These are phyloP conservation scores for Aplysia californica DNA, from an alignment of 1,140 invertebrate genomes.

Conservation along the genomic window DNA sequence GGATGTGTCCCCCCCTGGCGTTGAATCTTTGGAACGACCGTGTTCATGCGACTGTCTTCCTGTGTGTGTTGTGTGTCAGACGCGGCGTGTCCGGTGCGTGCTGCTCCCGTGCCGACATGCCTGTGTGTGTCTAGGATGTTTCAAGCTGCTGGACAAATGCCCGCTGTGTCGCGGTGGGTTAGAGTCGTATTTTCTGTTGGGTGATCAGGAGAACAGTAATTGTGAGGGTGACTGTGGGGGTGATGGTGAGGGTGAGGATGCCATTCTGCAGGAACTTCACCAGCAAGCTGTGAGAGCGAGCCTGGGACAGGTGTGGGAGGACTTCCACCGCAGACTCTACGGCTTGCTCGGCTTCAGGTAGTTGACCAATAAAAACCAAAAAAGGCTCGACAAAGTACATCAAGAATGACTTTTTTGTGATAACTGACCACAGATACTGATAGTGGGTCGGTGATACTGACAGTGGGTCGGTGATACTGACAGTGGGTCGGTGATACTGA, in stretches of 20 bases:
- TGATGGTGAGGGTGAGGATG: not conserved
- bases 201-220: constrained; percentile 1
- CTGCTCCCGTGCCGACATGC: constrained; percentile 84
- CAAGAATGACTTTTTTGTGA: too few relatives aligned
- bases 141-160: constrained; percentile 70
- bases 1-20: too few relatives aligned
- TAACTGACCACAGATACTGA: too few relatives aligned
- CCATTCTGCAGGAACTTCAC: not conserved
- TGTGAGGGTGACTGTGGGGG: too few relatives aligned
- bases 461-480: too few relatives aligned
- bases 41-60: too few relatives aligned
- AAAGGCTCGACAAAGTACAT: too few relatives aligned
- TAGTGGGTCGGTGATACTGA: too few relatives aligned
- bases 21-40: too few relatives aligned
- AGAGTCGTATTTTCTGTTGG: constrained; percentile 76
- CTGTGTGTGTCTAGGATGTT: constrained; percentile 77
- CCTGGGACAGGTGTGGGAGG: constrained; percentile 28
- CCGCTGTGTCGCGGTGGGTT: constrained; percentile 85
- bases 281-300: constrained; percentile 5
- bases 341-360: constrained; percentile 45
- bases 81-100: constrained; percentile 79
- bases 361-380: too few relatives aligned
- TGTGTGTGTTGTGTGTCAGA: constrained; percentile 82
- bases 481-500: too few relatives aligned
- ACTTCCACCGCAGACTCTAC: constrained; percentile 44